Percentiles rank a stretch among this genome's conserved stretches.
Conservation (phyloP, 2,888 invertebrate genomes). For the Elysia crispata region DNA sequence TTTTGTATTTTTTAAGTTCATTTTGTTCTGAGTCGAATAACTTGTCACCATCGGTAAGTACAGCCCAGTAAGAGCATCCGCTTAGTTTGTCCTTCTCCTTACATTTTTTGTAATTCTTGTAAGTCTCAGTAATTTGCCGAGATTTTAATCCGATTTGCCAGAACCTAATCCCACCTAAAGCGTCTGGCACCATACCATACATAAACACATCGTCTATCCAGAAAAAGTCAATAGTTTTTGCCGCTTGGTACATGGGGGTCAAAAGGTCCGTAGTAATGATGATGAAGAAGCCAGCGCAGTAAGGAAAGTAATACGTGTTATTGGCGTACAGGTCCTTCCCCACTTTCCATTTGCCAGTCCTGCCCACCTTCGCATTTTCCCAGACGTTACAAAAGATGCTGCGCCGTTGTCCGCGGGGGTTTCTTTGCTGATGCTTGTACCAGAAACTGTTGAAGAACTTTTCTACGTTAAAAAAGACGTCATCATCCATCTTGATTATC, state of each 20-base stretch:
- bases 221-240: constrained; percentile 38
- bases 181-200: constrained; percentile 45
- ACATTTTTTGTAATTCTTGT: not conserved
- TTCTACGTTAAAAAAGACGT: constrained; percentile 33
- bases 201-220: constrained; percentile 49
- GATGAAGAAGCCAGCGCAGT: constrained; percentile 44
- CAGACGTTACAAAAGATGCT: constrained; percentile 40
- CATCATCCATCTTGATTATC: constrained; percentile 48
- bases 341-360: constrained; percentile 48
- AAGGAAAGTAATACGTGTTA: constrained; percentile 38
- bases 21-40: constrained; percentile 22
- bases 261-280: constrained; percentile 40
- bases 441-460: constrained; percentile 40
- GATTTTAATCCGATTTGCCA: not conserved
- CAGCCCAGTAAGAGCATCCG: constrained; percentile 16
- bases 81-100: not conserved
- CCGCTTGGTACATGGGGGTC: constrained; percentile 32
- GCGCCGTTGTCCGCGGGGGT: not conserved
- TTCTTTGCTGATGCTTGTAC: not conserved
- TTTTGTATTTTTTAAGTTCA: not conserved
- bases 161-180: constrained; percentile 33
- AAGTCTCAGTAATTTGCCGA: not conserved
- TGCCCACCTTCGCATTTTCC: constrained; percentile 24
- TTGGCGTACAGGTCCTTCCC: constrained; percentile 28
- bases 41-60: not conserved